Evolutionary conservation across 2,888 invertebrate genomes (phyloP), one percentile per base, ranked within the genome.

Genomic region (Tetrapedia diversipes): DNA sequence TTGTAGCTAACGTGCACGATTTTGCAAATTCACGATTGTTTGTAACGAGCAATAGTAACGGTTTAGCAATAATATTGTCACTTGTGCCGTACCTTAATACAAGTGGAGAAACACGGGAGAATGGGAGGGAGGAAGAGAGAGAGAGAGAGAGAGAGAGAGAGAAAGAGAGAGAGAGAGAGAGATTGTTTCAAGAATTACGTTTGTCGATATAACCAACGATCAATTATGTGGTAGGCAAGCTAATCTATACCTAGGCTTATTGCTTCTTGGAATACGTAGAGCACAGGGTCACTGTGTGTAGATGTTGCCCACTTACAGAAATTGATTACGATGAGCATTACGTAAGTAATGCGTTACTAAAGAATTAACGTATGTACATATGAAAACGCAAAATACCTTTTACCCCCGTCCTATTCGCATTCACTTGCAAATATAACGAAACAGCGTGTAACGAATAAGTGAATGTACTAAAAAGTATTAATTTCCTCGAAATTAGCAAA

Each of bases 171-270:
- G n/a, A n/a, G n/a, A n/a, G n/a, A n/a, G n/a, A 19, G 2, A 51
- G 39, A 53, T 63, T 19, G 8, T 29, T 24, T 29, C 53, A 43
- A 10, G 45, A 45, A 54, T 47, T 37, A 54, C 24, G 27, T 45
- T 27, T 14, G 29, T 27, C 14, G 43, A 29, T 61, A 22, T 60
- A 45, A 24, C 47, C 6, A n/a, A 6, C 24, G 37, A 45, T 34
- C 32, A 61, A 49, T 61, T 61, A 61, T 24, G 24, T 61, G n/a
- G n/a, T 34, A 19, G 19, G 37, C 24, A 19, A 49, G n/a, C 29
- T 43, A 59, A n/a, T n/a, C n/a, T 59, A 27, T 29, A 59, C 19
- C 43, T 39, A 37, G n/a, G 47, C 53, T 43, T 53, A 19, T 51
- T 43, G 27, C 43, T 53, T 53, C 34, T 27, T 27, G 19, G 32